Evolutionary conservation across 53 echinoderm and acorn worm species (phyloP).

Genomic region (Arbacia lixula): DNA sequence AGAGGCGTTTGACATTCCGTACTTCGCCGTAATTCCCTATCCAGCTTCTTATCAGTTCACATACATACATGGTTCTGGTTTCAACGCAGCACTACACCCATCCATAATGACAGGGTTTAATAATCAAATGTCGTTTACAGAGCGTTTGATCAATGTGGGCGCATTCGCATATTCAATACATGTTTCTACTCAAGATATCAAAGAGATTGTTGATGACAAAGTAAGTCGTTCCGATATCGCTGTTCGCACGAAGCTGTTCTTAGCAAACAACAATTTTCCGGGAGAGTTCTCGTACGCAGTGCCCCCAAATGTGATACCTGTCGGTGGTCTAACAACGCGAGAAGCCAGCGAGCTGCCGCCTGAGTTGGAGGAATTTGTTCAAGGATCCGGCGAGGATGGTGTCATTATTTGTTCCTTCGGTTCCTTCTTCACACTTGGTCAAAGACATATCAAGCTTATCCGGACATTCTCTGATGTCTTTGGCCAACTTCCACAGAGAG

Average conservation of each 20-base stretch:
- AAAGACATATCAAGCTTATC: neutral
- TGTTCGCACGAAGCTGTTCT: conserved; percentile 52
- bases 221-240: neutral
- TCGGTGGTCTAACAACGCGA: conserved; percentile 69
- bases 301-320: conserved; percentile 65
- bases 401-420: conserved; percentile 67
- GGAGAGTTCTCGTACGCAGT: conserved; percentile 65
- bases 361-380: conserved; percentile 58
- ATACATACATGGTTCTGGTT: neutral
- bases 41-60: neutral
- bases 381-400: conserved; percentile 62
- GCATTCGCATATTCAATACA: no score
- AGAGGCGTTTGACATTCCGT: conserved; percentile 8
- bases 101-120: neutral
- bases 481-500: conserved; percentile 63
- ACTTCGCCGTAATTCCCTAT: neutral
- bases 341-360: conserved; percentile 38
- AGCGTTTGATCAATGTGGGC: conserved; percentile 3
- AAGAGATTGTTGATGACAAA: no score
- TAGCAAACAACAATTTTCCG: conserved; percentile 67
- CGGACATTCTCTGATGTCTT: conserved; percentile 40
- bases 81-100: conserved; percentile 8
- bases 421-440: conserved; percentile 34
- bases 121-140: conserved; percentile 4
- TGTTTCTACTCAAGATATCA: no score